These are phyloP conservation scores for Paelopatides confundens DNA, from an alignment of 53 echinoderm and acorn worm genomes.

Conservation along the genomic window DNA sequence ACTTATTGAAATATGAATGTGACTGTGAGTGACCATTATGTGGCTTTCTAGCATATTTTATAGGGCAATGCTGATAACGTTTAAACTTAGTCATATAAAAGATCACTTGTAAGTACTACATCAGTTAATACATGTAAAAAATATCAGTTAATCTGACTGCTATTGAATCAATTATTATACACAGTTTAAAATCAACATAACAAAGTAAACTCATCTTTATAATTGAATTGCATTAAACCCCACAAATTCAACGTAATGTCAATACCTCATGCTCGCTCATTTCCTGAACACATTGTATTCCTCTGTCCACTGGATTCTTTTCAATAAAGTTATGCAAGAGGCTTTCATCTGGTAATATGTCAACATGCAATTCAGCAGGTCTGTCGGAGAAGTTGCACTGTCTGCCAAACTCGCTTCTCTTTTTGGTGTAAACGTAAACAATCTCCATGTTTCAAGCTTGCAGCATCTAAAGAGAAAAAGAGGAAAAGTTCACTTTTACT, in stretches of 20 bases:
- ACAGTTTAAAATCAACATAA: no score
- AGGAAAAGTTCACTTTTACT: not conserved
- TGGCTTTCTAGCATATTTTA: no score
- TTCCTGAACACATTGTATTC: slow-evolving; percentile 99
- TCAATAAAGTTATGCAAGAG: slow-evolving; percentile 91
- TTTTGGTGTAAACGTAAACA: slow-evolving; percentile 99
- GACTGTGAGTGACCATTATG: no score
- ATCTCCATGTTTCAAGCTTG: slow-evolving; percentile 82
- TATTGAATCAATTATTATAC: no score
- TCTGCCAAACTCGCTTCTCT: slow-evolving; percentile 97
- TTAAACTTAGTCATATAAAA: no score
- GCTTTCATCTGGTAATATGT: slow-evolving; percentile 97
- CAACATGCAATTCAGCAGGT: slow-evolving; percentile 97
- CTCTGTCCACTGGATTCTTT: slow-evolving; percentile 97
- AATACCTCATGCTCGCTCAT: slow-evolving; percentile 91
- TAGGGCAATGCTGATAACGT: no score
- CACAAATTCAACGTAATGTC: not conserved
- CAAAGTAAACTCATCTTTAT: not conserved
- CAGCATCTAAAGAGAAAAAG: not conserved
- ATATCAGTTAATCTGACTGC: no score
- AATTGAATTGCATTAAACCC: not conserved
- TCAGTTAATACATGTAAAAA: no score
- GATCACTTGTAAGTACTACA: no score
- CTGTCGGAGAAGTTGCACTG: slow-evolving; percentile 99
- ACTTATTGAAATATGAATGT: no score